Percentiles rank a stretch among this genome's conserved stretches.
phyloP scores from a whole-genome alignment of 2,797 vertebrate species.

The Betta splendens region DNA sequence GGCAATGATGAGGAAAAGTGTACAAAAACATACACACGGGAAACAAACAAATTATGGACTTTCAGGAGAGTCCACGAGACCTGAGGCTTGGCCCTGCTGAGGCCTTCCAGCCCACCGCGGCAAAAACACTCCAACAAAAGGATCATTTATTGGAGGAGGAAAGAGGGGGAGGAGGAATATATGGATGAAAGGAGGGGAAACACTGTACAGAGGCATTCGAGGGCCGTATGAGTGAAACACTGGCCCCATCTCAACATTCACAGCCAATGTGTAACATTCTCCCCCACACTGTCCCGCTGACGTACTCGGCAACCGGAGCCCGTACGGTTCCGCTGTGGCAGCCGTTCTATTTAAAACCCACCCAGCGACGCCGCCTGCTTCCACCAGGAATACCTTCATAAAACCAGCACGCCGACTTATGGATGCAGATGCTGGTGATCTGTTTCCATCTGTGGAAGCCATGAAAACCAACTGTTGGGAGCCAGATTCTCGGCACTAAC shows the following conservation, averaged over 20 bases:
- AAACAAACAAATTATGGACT: constrained; percentile 37
- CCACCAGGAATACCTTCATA: constrained; percentile 31
- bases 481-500: constrained; percentile 7
- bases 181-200: constrained; percentile 66
- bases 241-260: constrained; percentile 83
- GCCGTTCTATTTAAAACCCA: constrained; percentile 45
- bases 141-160: constrained; percentile 81
- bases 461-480: constrained; percentile 46
- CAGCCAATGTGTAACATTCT: constrained; percentile 79
- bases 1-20: neutral
- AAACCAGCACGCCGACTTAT: constrained; percentile 33
- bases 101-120: constrained; percentile 59
- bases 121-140: constrained; percentile 79
- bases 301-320: constrained; percentile 51
- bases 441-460: constrained; percentile 48
- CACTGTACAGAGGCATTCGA: constrained; percentile 77
- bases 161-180: constrained; percentile 61
- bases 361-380: constrained; percentile 22
- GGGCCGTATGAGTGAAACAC: constrained; percentile 71
- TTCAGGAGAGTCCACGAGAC: constrained; percentile 55
- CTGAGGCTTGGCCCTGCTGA: constrained; percentile 53
- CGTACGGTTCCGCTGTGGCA: constrained; percentile 59
- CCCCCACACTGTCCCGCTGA: constrained; percentile 61
- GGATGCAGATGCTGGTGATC: constrained; percentile 38
- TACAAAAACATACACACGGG: constrained; percentile 5